phyloP scores from a whole-genome alignment of 2,797 vertebrate genomes.

The Parauchenoglanis ngamensis region DNA sequence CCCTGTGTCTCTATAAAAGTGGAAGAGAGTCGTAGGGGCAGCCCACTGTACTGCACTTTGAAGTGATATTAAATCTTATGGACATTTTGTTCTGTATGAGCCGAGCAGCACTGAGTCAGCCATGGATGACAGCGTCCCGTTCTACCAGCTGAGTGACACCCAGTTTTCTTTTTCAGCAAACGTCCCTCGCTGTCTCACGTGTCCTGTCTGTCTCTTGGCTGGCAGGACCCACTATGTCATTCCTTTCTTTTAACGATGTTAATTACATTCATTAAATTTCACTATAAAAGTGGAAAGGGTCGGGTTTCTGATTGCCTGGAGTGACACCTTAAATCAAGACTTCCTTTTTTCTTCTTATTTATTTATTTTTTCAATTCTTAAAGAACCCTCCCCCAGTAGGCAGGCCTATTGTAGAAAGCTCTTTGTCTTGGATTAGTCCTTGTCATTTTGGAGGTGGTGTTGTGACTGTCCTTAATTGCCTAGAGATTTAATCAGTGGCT shows the following conservation, averaged over 20 bases:
- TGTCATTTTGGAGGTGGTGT: slow-evolving; percentile 42
- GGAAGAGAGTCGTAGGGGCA: neutral
- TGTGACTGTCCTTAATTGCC: slow-evolving; percentile 36
- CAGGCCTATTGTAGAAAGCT: slow-evolving; percentile 35
- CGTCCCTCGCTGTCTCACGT: slow-evolving; percentile 9
- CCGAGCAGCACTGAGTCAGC: slow-evolving; percentile 5
- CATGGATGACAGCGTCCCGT: neutral
- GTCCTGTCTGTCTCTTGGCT: slow-evolving; percentile 27
- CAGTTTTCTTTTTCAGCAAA: slow-evolving; percentile 19
- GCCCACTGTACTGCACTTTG: slow-evolving; percentile 13
- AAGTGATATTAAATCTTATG: slow-evolving; percentile 32
- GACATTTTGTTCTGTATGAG: slow-evolving; percentile 28
- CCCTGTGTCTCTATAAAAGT: slow-evolving; percentile 24
- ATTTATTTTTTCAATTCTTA: slow-evolving; percentile 22
- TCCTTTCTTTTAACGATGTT: slow-evolving; percentile 51
- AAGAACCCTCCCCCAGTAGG: slow-evolving; percentile 14
- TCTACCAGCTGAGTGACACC: slow-evolving; percentile 27
- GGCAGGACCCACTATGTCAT: slow-evolving; percentile 38
- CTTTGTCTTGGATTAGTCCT: slow-evolving; percentile 41
- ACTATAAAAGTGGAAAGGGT: slow-evolving; percentile 37
- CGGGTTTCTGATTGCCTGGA: slow-evolving; percentile 35
- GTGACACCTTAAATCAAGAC: slow-evolving; percentile 51
- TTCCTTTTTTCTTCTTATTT: slow-evolving; percentile 6
- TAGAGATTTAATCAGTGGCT: slow-evolving; percentile 39
- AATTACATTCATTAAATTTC: slow-evolving; percentile 61